These are phyloP conservation scores for Aphis gossypii DNA, from an alignment of 1,140 invertebrate genomes.

Conservation along the genomic window DNA sequence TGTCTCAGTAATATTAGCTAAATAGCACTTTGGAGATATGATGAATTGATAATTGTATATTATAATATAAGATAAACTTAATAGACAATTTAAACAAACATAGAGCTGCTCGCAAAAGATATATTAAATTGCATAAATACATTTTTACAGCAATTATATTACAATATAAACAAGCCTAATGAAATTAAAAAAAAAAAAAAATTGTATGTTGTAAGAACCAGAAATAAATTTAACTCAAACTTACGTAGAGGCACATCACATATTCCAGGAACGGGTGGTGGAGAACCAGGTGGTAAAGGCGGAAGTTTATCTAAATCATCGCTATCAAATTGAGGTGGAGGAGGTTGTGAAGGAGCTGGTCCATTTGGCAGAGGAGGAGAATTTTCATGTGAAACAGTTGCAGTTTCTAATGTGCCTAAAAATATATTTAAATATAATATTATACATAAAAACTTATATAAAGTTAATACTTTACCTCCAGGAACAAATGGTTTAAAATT, in stretches of 20 bases:
- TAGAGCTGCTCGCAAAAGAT: background rate
- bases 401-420: background rate
- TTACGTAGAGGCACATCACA: conserved; percentile 54
- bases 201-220: background rate
- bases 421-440: conserved; percentile 18
- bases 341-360: background rate
- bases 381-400: background rate
- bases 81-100: background rate
- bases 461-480: conserved; percentile 37
- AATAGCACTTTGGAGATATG: accelerated
- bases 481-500: conserved; percentile 47
- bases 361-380: conserved; percentile 33
- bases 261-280: conserved; percentile 15
- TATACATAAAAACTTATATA: background rate
- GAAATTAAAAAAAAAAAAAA: background rate
- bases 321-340: conserved; percentile 3
- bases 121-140: background rate
- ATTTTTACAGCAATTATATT: background rate
- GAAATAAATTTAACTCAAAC: background rate
- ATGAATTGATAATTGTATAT: background rate
- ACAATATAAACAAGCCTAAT: background rate
- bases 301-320: conserved; percentile 54
- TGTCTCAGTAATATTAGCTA: background rate
- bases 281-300: conserved; percentile 51
- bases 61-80: background rate